phyloP scores from a whole-genome alignment of 2,797 vertebrate species.

The Acanthiza pusilla region DNA sequence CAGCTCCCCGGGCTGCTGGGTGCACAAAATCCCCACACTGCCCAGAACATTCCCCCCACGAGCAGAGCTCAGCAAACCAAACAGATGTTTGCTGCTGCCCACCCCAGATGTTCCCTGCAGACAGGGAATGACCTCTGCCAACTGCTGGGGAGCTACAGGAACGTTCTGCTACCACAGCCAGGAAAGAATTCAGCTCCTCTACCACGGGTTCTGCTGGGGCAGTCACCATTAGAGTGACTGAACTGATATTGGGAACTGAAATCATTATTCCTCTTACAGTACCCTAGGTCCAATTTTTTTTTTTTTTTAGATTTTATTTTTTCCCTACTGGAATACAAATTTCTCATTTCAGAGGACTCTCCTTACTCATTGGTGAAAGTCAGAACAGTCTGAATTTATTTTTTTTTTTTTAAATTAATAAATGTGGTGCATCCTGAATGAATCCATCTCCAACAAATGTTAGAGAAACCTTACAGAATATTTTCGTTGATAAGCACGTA shows the following conservation, averaged over 20 bases:
- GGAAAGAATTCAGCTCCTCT: not conserved
- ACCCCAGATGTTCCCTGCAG: not conserved
- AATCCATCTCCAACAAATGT: not conserved
- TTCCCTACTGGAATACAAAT: not conserved
- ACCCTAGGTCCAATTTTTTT: no score
- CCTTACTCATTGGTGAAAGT: not conserved
- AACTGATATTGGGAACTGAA: not conserved
- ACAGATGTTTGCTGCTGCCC: not conserved
- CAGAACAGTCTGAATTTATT: not conserved
- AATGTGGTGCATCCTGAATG: accelerated
- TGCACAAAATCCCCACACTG: not conserved
- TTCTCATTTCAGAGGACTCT: not conserved
- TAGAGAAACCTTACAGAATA: not conserved
- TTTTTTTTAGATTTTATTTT: not conserved
- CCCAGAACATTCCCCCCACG: not conserved
- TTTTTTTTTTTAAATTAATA: not conserved
- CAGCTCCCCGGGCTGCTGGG: not conserved
- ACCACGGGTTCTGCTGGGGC: not conserved
- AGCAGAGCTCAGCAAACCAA: not conserved
- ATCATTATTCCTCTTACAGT: not conserved
- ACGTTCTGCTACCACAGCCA: not conserved
- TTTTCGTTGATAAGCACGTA: not conserved
- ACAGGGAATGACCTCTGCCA: not conserved
- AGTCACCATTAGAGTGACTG: not conserved
- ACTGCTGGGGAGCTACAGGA: not conserved